Evolutionary conservation across 1,140 invertebrate genomes (phyloP), one percentile per base, ranked within the genome.

Genomic region (Zaprionus ornatus): DNA sequence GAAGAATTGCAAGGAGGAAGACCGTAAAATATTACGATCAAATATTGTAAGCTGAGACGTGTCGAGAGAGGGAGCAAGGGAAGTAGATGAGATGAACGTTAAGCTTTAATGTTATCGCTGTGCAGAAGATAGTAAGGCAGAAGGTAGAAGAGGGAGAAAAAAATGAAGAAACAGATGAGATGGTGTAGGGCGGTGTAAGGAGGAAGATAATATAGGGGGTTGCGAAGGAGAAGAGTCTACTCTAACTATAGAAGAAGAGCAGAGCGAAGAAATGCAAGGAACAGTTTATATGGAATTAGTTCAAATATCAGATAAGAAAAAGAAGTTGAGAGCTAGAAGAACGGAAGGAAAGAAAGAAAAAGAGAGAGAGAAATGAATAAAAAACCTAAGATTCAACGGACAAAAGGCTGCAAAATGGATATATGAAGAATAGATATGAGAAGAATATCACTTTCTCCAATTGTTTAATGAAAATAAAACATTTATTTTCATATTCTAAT

Each of bases 21-120:
- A 67, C 25, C 69, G 72, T 87, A 88, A 87, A 90, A 88, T 87
- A 90, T 90, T 78, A 87, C 76, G 84, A 83, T 84, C 81, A 84
- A 87, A 87, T 84, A 84, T 84, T 84, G 84, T 74, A 72, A 69
- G 61, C 65, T 45, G 10, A 56, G 65, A 62, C 35, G 63, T 37
- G 48, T 45, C 17, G 59, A 60, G 19, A 40, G n/a, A 29, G 7
- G 29, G 4, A 13, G 15, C 12, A 25, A 29, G 55, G 6, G 4
- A 5, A 17, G 23, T 55, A 23, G 72, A 57, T 70, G 57, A 70
- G 62, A 62, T 66, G 56, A 56, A 37, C 79, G 80, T 84, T 84
- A 65, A 67, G 82, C 65, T 73, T 72, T 77, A 79, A 35, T 66
- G 67, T 55, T 75, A 61, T 64, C 55, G 73, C 68, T 62, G 27